phyloP scores from a whole-genome alignment of 2,797 vertebrate genomes.

The Steatocranus sp. region DNA sequence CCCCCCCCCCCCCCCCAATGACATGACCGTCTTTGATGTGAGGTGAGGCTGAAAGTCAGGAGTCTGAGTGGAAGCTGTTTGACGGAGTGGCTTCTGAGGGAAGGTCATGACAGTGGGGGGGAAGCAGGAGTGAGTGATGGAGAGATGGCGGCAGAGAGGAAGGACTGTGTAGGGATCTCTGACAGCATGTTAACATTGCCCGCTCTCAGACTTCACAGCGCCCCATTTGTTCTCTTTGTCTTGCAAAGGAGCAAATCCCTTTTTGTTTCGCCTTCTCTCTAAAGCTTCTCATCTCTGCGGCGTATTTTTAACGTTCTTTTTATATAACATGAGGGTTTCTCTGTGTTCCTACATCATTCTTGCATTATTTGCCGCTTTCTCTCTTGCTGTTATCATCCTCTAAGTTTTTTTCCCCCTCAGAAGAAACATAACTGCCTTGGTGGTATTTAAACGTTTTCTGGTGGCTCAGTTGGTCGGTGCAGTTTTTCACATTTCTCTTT shows the following conservation, averaged over 20 bases:
- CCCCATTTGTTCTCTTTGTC: constrained; percentile 44
- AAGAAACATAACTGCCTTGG: neutral
- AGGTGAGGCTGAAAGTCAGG: constrained; percentile 34
- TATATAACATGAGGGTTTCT: neutral
- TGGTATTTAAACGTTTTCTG: neutral
- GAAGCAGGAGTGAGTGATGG: neutral
- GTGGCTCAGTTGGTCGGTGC: neutral
- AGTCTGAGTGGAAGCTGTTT: constrained; percentile 30
- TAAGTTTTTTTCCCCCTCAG: neutral
- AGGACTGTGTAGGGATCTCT: constrained; percentile 33
- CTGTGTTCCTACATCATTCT: neutral
- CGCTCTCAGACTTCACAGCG: constrained; percentile 43
- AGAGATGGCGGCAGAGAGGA: neutral
- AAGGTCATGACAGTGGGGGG: constrained; percentile 36
- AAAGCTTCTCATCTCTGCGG: neutral
- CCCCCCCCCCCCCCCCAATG: neutral
- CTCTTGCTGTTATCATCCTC: neutral
- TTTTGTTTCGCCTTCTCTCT: neutral
- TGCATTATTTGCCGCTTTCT: neutral
- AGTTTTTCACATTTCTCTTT: neutral
- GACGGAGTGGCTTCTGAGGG: constrained; percentile 37
- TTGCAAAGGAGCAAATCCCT: constrained; percentile 11
- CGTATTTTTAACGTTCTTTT: neutral
- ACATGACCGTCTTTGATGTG: constrained; percentile 36
- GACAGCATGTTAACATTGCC: constrained; percentile 47